Base-by-base conservation (phyloP, 2,797 vertebrate species). In the Leptoclinus maculatus region DNA sequence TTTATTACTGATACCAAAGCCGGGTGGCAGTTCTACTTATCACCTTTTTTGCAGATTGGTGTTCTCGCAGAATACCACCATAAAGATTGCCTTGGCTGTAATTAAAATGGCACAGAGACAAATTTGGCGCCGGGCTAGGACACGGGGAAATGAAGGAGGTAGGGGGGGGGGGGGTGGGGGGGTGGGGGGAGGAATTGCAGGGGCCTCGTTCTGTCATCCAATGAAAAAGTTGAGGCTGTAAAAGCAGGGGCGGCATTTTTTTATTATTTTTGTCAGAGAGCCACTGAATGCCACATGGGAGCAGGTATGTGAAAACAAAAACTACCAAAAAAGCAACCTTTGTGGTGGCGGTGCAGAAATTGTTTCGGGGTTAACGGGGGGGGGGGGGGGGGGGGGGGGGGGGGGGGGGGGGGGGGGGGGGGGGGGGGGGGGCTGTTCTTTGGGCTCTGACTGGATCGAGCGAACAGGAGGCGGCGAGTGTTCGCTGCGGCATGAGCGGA, bases 91-190 rank as follows among this genome's bases (percentile, higher is more conserved):
- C 88, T 94, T 91, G 92, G 94, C 94, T 94, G 95, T 96, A 96
- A 96, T 96, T 96, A 96, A 96, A 96, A 96, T 96, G 95, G 95
- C 95, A 96, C 94, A 74, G 93, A 95, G 95, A 95, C 95, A 95
- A 95, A 95, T 95, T 95, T 95, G 94, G 94, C 87, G 74, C 90
- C 80, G 90, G 92, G 89, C 94, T 94, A 95, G 92, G 90, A 92
- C 91, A 91, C 29, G 74, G 84, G 87, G 87, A 94, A 93, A 91
- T 84, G 88, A 90, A 86, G 80, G 91, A 82, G 85, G 87, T 75
- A 74, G 7, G 51, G 12, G 12, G 51, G 21, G 51, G 23, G 11
- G 11, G 23, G 49, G 8, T 1, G n/a, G 49, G 9, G 88, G 84
- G 89, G 75, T 1, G n/a, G 49, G 9, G 88, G 84, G 89, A 73